Conservation (phyloP, 2,797 vertebrate species). For the Hirundo rustica region DNA sequence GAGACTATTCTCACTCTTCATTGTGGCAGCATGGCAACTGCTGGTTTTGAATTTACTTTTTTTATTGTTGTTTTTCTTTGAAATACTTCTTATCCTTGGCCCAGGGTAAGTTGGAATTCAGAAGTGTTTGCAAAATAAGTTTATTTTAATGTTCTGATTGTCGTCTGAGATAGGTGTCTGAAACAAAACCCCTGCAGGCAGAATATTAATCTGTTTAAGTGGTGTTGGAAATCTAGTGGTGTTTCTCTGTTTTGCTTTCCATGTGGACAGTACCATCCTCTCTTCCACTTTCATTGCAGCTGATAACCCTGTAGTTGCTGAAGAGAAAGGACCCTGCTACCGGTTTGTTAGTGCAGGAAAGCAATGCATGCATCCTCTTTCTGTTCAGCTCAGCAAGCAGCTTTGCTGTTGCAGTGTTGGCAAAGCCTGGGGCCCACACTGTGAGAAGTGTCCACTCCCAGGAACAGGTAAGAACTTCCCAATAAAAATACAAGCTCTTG, state of each 20-base stretch:
- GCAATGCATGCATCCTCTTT: conserved; percentile 95
- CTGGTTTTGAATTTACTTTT: neutral
- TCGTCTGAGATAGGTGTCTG: neutral
- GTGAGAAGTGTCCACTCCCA: conserved; percentile 93
- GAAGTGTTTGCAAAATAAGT: neutral
- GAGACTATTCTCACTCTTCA: neutral
- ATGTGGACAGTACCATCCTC: conserved; percentile 50
- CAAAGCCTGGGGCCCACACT: conserved; percentile 95
- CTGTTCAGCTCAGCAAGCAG: conserved; percentile 96
- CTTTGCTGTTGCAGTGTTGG: conserved; percentile 99
- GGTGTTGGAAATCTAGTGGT: conserved; percentile 73
- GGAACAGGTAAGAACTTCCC: conserved; percentile 91
- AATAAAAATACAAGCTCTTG: neutral
- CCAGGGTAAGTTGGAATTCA: neutral
- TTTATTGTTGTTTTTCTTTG: neutral
- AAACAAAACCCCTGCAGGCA: neutral
- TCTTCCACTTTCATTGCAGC: conserved; percentile 80
- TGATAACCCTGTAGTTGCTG: conserved; percentile 84
- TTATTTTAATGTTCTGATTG: neutral
- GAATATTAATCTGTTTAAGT: neutral
- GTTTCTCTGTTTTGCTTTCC: conserved; percentile 53
- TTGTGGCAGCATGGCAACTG: neutral
- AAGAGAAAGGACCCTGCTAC: conserved; percentile 97
- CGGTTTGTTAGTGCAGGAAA: conserved; percentile 91
- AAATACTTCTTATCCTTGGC: neutral